Evolutionary conservation across 1,140 invertebrate species (phyloP), one percentile per base, ranked within the genome.

Genomic region (Platorchestia sp.): DNA sequence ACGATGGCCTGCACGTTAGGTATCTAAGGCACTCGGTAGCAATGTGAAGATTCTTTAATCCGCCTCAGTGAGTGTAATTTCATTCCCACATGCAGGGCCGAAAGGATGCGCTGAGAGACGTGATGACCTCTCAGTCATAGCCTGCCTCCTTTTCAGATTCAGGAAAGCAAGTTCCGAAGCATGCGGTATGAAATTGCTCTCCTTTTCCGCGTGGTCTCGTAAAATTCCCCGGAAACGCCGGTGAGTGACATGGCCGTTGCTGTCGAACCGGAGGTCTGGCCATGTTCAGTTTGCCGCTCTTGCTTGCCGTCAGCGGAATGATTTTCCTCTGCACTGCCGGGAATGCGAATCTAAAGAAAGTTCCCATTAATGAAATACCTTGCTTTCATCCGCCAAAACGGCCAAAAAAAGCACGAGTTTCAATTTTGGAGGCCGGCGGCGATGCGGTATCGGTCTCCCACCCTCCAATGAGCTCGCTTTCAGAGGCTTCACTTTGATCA

Each of bases 371-470:
- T 89, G 87, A 89, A 89, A 89, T 89, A 89, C 87, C 87, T 89
- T 89, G 43, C 87, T 89, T 89, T 89, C 87, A 89, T 89, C 87
- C 87, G 87, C 87, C 87, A 89, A 89, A 89, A 89, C 87, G 87
- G 27, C 86, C 5, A 42, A 89, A 89, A 41, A 44, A 44, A 10
- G 87, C 10, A 89, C 3, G 43, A 89, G 87, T 42, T 42, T 89
- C 87, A 42, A 89, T 89, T 89, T 89, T 42, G 14, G 87, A 42
- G n/a, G n/a, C n/a, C 87, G n/a, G 36, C 87, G 36, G 59, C 59
- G 27, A 27, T 75, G 59, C 59, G 59, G 59, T 75, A 75, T 75
- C 59, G 59, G 59, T 75, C 27, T 75, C 59, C 59, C 59, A 36
- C 36, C 59, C 14, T 75, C 59, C 59, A 75, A 75, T 75, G 59